Percentiles rank a stretch among this genome's conserved stretches.
phyloP scores from a whole-genome alignment of 2,113 vertebrate genomes.

The Merops nubicus region DNA sequence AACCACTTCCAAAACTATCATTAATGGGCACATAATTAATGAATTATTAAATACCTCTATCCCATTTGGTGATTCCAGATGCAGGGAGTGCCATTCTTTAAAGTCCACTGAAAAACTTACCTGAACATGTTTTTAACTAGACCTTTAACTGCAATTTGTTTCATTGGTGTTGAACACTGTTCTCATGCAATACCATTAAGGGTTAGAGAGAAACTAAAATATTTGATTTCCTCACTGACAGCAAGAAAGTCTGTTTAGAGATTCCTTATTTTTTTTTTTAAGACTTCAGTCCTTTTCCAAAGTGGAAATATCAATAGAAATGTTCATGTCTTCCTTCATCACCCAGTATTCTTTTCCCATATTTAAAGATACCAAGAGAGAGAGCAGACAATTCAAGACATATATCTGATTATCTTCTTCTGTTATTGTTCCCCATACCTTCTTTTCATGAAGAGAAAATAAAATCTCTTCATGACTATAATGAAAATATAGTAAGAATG shows the following conservation, averaged over 20 bases:
- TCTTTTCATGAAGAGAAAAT: too few relatives aligned
- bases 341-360: neutral
- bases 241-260: neutral
- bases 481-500: slow-evolving; percentile 8
- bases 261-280: neutral
- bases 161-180: neutral
- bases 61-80: neutral
- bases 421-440: neutral
- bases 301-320: neutral
- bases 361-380: neutral
- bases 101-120: neutral
- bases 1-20: slow-evolving; percentile 25
- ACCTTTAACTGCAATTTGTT: neutral
- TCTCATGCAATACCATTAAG: neutral
- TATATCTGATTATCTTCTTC: neutral
- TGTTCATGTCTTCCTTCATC: neutral
- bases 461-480: slow-evolving; percentile 16
- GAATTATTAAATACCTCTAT: slow-evolving; percentile 21
- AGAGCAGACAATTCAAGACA: neutral
- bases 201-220: slow-evolving; percentile 9
- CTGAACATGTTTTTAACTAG: slow-evolving; percentile 30
- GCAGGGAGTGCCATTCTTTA: neutral
- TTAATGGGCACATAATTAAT: neutral
- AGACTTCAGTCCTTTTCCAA: neutral
- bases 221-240: neutral